Conservation (phyloP, 2,797 vertebrate species). For the Pelobates cultripes region DNA sequence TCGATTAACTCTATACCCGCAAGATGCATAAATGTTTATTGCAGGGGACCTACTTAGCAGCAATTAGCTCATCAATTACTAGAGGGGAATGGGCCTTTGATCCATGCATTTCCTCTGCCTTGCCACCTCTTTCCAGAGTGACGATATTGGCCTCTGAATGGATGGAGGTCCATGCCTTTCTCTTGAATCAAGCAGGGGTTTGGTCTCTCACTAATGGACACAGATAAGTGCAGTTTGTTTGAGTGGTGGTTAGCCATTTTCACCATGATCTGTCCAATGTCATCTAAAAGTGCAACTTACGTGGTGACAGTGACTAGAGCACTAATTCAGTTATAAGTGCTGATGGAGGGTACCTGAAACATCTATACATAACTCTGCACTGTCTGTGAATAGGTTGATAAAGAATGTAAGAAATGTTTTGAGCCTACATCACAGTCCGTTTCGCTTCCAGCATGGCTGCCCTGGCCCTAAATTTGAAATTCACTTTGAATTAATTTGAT, state of each 20-base stretch:
- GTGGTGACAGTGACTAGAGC: no score
- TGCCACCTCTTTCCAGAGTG: no score
- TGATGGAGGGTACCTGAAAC: not conserved
- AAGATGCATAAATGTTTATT: slow-evolving; percentile 2
- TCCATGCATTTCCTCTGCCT: not conserved
- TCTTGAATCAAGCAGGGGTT: not conserved
- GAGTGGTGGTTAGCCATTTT: no score
- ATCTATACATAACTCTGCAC: not conserved
- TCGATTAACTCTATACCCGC: no score
- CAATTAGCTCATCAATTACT: not conserved
- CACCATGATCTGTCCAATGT: no score
- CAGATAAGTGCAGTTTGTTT: not conserved
- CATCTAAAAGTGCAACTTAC: no score
- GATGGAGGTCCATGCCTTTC: not conserved
- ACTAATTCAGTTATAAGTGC: not conserved
- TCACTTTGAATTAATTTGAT: not conserved
- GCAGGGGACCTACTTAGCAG: not conserved
- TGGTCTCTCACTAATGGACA: not conserved
- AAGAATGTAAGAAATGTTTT: no score
- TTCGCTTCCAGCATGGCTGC: not conserved
- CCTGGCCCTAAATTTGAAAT: not conserved
- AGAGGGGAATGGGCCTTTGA: not conserved
- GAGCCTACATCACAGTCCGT: not conserved
- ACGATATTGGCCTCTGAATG: no score
- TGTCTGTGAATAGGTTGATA: not conserved